Percentiles rank a stretch among this genome's conserved stretches.
phyloP scores from a whole-genome alignment of 2,888 invertebrate species.

The Morpho deidamia region DNA sequence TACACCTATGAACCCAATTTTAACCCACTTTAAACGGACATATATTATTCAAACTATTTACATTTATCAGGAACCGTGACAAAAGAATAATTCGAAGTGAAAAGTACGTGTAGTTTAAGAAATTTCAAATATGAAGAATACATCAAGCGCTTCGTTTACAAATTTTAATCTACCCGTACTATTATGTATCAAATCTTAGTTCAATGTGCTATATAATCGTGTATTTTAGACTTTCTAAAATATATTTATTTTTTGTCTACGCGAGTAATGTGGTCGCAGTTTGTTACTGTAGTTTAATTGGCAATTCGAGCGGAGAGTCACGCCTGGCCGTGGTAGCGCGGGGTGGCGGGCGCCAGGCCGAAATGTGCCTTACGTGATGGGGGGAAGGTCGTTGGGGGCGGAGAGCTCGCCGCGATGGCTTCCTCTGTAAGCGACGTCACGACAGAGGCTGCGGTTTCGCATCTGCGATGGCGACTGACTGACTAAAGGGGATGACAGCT shows the following conservation, averaged over 20 bases:
- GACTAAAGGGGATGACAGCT: background rate
- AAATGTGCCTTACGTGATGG: background rate
- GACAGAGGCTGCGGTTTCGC: slow-evolving; percentile 24
- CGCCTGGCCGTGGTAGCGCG: slow-evolving; percentile 27
- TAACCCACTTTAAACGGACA: too few relatives aligned
- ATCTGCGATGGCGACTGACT: slow-evolving; percentile 4
- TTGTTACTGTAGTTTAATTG: slow-evolving; percentile 45
- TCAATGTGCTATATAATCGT: too few relatives aligned
- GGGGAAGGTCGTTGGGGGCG: background rate
- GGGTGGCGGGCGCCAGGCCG: slow-evolving; percentile 21
- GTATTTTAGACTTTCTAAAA: too few relatives aligned
- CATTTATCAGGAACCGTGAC: too few relatives aligned
- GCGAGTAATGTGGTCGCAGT: slow-evolving; percentile 37
- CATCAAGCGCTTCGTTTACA: too few relatives aligned
- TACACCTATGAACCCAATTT: too few relatives aligned
- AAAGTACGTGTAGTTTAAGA: too few relatives aligned
- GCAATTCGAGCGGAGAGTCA: slow-evolving; percentile 44
- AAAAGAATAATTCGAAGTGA: too few relatives aligned
- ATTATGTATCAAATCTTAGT: too few relatives aligned
- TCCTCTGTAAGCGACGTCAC: slow-evolving; percentile 36
- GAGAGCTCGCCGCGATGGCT: slow-evolving; percentile 26
- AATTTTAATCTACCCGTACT: too few relatives aligned
- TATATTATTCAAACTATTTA: too few relatives aligned
- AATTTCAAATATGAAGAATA: too few relatives aligned
- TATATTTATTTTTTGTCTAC: slow-evolving; percentile 26